Conservation (phyloP, 2,888 invertebrate genomes). For the Platycheirus albimanus region DNA sequence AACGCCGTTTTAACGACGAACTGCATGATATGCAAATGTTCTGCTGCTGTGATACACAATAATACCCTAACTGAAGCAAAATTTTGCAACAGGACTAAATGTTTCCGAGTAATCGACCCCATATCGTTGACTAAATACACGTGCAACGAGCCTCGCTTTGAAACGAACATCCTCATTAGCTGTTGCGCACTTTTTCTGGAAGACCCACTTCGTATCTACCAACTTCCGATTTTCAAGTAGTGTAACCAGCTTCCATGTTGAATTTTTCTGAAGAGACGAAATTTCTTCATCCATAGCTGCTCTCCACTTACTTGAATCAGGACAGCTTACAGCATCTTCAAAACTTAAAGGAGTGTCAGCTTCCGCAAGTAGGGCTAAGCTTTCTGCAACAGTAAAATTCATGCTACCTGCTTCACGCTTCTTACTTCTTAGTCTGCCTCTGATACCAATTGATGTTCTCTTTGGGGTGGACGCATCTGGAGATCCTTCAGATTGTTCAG, state of each 20-base stretch:
- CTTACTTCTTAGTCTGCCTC: background rate
- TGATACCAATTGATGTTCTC: background rate
- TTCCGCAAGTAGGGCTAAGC: slow-evolving; percentile 3
- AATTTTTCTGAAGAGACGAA: background rate
- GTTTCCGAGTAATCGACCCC: slow-evolving; percentile 16
- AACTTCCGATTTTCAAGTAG: slow-evolving; percentile 5
- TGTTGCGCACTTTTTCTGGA: slow-evolving; percentile 1
- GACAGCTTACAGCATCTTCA: slow-evolving; percentile 4
- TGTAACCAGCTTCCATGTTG: background rate
- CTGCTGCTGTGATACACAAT: slow-evolving; percentile 26
- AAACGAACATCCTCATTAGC: background rate
- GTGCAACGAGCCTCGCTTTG: background rate
- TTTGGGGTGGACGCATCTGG: background rate
- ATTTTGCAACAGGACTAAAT: slow-evolving; percentile 10
- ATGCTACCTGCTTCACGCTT: background rate
- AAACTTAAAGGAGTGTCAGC: background rate
- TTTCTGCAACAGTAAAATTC: background rate
- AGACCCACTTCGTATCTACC: slow-evolving; percentile 21
- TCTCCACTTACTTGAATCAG: slow-evolving; percentile 3
- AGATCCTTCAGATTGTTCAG: background rate
- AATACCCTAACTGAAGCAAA: background rate
- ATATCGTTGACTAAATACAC: background rate
- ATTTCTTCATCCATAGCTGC: background rate
- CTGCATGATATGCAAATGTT: slow-evolving; percentile 35
- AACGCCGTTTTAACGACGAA: slow-evolving; percentile 55